Percentiles rank a stretch among this genome's conserved stretches.
phyloP scores from a whole-genome alignment of 2,113 vertebrate genomes.

The Passer montanus region DNA sequence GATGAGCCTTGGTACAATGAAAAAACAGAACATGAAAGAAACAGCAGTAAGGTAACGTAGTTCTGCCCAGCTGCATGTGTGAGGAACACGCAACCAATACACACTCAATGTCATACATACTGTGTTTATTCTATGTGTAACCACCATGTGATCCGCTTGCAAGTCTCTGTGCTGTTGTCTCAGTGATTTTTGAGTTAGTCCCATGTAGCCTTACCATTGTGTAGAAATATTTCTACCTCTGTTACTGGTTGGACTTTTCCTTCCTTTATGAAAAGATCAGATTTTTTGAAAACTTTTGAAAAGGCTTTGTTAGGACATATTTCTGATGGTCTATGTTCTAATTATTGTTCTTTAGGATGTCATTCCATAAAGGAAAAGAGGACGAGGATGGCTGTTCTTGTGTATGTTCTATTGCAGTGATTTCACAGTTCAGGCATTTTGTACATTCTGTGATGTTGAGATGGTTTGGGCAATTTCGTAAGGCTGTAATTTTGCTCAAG shows the following conservation, averaged over 20 bases:
- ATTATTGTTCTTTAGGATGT: not conserved
- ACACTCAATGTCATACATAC: not conserved
- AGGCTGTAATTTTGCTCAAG: not conserved
- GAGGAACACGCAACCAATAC: not conserved
- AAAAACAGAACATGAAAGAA: slow-evolving; percentile 92
- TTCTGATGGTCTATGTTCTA: not conserved
- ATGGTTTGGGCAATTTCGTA: not conserved
- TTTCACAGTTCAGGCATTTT: not conserved
- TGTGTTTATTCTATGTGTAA: not conserved
- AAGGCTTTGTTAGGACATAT: not conserved
- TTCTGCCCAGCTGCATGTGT: not conserved
- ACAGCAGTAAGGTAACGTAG: slow-evolving; percentile 89
- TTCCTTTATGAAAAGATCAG: not conserved
- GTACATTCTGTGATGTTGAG: not conserved
- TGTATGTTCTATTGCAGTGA: not conserved
- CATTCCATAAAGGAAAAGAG: not conserved
- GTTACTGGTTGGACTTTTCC: not conserved
- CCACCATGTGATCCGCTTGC: not conserved
- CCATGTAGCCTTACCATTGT: not conserved
- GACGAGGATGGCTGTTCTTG: not conserved
- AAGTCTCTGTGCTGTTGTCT: not conserved
- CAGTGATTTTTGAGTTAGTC: not conserved
- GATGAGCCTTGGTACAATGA: slow-evolving; percentile 95
- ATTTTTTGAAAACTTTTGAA: not conserved
- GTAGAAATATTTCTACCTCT: not conserved